Evolutionary conservation across 53 echinoderm and acorn worm species (phyloP).

Genomic region (Holothuria leucospilota): DNA sequence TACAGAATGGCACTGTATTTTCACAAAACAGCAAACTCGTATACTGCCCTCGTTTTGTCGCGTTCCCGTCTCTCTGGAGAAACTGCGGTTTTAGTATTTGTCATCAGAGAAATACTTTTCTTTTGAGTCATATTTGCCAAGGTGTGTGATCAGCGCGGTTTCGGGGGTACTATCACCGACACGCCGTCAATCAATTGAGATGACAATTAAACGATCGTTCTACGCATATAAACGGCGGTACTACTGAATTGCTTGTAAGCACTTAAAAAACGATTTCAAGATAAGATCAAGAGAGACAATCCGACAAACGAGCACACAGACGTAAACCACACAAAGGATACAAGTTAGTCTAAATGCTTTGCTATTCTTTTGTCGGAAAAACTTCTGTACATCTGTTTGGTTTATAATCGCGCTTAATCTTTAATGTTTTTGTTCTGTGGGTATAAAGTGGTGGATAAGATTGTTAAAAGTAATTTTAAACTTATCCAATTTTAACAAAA

Average conservation of each 20-base stretch:
- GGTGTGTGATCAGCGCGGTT: constrained; percentile 12
- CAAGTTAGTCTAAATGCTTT: no score
- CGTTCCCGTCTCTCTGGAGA: not conserved
- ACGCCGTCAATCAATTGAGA: constrained; percentile 20
- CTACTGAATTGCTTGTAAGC: not conserved
- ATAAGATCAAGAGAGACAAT: not conserved
- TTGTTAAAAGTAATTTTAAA: no score
- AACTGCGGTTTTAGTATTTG: constrained; percentile 3
- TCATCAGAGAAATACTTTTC: not conserved
- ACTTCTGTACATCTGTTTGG: no score
- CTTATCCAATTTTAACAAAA: no score
- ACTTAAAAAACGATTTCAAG: constrained; percentile 11
- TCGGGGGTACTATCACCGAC: not conserved
- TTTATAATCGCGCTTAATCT: no score
- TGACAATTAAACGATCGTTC: constrained; percentile 13
- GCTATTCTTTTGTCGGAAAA: no score
- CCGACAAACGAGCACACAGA: no score
- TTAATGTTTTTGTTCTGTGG: no score
- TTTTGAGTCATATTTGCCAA: constrained; percentile 18
- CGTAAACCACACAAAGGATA: no score
- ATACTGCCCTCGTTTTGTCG: not conserved
- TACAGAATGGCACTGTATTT: no score
- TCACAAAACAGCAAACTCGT: no score
- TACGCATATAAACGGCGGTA: not conserved
- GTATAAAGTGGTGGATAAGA: no score